Base-by-base conservation (phyloP, 2,113 vertebrate genomes). In the Hippocampus guttulatus region DNA sequence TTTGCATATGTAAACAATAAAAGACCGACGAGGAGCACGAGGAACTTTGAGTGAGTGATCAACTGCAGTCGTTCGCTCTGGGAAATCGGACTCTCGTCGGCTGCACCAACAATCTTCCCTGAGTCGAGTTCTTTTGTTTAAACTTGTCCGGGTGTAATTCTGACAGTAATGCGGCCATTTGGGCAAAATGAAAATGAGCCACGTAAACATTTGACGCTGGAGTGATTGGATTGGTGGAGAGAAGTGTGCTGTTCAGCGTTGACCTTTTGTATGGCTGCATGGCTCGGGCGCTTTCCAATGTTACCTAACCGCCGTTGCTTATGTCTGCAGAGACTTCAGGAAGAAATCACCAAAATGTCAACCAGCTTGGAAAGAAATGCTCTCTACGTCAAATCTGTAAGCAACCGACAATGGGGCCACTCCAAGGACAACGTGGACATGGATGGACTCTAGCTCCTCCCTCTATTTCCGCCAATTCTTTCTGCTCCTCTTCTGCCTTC, bases 301-400 rank as follows among this genome's bases (percentile, higher is more conserved):
- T 47, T 38, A 38, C 0, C 33, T 38, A 70, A 66, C 41, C 2
- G 9, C 41, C 38, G 2, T 21, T 76, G 3, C 4, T 43, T 11
- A 9, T 51, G 18, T 73, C n/a, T 81, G 68, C 86, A 99, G 97
- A 92, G 96, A 85, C 95, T 99, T 89, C 97, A 99, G 69, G 97
- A 99, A 85, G 97, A 99, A 90, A 96, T 99, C 83, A 99, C 97
- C 61, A 99, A 99, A 89, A 93, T 95, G 66, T 99, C 97, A 69
- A 93, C 96, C 67, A 92, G 94, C 0, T 90, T 99, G 89, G 93
- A 98, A 82, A 96, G 97, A 93, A 95, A 99, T 78, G 97, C 97
- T 69, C 93, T 97, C 71, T 99, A 99, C 76, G 95, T 95, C 76
- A 99, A 99, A 94, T 96, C 97, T 83, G 97, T 99, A 91, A 95